Conservation (phyloP, 2,888 invertebrate genomes). For the Cremastinae sp. region DNA sequence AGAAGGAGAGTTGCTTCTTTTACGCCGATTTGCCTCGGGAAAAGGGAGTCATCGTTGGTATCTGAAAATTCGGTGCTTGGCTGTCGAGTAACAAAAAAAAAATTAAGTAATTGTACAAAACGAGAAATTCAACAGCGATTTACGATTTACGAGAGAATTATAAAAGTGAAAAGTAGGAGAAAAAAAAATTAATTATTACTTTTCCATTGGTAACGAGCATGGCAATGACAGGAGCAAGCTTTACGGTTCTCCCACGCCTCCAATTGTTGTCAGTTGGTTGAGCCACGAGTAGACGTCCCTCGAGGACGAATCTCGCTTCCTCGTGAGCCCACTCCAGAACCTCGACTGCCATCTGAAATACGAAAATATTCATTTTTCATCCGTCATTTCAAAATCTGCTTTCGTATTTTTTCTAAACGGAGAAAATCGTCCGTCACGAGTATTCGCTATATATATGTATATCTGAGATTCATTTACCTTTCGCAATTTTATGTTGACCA, state of each 20-base stretch:
- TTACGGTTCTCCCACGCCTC: constrained; percentile 93
- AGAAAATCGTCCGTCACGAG: too few species aligned
- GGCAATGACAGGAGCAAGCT: constrained; percentile 93
- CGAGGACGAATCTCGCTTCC: constrained; percentile 94
- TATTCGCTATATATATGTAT: background rate
- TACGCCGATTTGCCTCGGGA: constrained; percentile 89
- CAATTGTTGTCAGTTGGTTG: constrained; percentile 95
- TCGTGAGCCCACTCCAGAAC: constrained; percentile 97
- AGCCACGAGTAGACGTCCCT: constrained; percentile 93
- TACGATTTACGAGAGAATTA: background rate
- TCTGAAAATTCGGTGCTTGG: constrained; percentile 87
- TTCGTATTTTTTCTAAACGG: constrained; percentile 5
- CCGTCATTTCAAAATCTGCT: constrained; percentile 34
- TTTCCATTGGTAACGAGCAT: constrained; percentile 95
- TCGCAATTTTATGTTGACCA: constrained; percentile 93
- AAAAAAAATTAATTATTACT: constrained; percentile 82
- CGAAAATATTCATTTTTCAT: constrained; percentile 6
- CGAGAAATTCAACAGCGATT: background rate
- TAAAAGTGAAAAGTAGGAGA: background rate
- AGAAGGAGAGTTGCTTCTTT: constrained; percentile 93
- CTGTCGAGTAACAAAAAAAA: constrained; percentile 73
- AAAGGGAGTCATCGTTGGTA: constrained; percentile 85
- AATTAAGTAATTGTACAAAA: constrained; percentile 6
- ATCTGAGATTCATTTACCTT: constrained; percentile 82
- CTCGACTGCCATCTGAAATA: constrained; percentile 90